Percentiles rank a stretch among this genome's conserved stretches.
These are phyloP conservation scores for Copidosoma floridanum DNA, from an alignment of 1,140 invertebrate species.

Conservation along the genomic window DNA sequence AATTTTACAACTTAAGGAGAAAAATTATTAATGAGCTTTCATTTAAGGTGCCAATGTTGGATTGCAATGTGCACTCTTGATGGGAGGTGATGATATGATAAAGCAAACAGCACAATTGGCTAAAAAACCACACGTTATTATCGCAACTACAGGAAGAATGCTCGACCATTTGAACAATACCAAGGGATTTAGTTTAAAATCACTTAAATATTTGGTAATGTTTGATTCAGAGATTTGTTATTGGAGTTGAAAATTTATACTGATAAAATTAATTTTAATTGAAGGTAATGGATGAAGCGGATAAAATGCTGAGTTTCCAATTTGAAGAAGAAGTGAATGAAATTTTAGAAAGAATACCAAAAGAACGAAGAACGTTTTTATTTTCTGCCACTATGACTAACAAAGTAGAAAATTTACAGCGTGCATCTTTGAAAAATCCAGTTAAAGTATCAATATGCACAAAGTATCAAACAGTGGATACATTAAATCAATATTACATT, in stretches of 20 bases:
- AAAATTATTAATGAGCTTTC: constrained; percentile 40
- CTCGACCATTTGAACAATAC: constrained; percentile 92
- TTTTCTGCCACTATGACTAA: constrained; percentile 99
- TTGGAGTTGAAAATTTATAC: too few species aligned
- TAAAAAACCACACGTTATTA: constrained; percentile 94
- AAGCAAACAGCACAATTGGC: constrained; percentile 85
- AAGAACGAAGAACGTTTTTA: constrained; percentile 82
- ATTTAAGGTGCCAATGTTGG: constrained; percentile 74
- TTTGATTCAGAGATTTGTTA: constrained; percentile 16
- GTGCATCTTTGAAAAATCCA: constrained; percentile 89
- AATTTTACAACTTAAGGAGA: neutral
- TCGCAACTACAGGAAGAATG: constrained; percentile 87
- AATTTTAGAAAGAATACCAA: constrained; percentile 88
- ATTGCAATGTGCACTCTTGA: constrained; percentile 92
- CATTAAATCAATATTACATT: constrained; percentile 91
- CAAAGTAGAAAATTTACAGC: constrained; percentile 94
- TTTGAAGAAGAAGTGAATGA: constrained; percentile 96
- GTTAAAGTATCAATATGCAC: constrained; percentile 94
- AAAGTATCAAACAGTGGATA: constrained; percentile 98
- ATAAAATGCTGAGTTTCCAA: constrained; percentile 93
- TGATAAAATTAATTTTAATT: too few species aligned
- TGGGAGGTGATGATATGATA: constrained; percentile 98
- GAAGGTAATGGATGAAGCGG: constrained; percentile 94
- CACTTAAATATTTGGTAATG: constrained; percentile 80
- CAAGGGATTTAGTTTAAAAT: constrained; percentile 87